Conservation (phyloP, 2,797 vertebrate genomes). For the Naso thynnoides region DNA sequence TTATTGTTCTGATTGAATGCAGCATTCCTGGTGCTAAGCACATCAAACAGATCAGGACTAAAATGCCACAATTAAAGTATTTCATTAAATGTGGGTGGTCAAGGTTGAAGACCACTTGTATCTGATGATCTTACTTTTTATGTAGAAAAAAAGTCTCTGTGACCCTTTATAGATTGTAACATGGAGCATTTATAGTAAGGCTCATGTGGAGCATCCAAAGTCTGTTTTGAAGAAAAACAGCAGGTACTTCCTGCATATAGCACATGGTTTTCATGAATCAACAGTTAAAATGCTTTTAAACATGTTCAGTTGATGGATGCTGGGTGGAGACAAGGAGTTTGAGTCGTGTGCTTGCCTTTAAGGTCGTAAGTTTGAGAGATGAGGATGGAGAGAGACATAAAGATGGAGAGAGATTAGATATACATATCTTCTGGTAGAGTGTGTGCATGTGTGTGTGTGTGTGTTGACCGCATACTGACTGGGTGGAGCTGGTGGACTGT, state of each 20-base stretch:
- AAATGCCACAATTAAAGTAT: no score
- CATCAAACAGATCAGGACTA: neutral
- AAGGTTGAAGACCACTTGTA: neutral
- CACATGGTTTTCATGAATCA: neutral
- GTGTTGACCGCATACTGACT: slow-evolving; percentile 59
- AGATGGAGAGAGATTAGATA: neutral
- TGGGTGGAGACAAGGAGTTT: neutral
- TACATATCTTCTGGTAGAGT: no score
- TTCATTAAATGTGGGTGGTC: slow-evolving; percentile 12
- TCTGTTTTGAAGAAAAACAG: neutral
- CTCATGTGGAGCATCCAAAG: neutral
- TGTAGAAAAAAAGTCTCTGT: neutral
- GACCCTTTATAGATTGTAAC: neutral
- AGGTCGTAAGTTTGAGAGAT: neutral
- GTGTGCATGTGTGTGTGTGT: slow-evolving; percentile 7
- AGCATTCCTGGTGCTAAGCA: neutral
- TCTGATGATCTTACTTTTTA: neutral
- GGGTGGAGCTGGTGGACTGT: slow-evolving; percentile 62
- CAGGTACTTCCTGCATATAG: neutral
- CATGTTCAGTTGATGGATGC: neutral
- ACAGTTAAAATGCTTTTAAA: neutral
- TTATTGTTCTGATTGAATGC: slow-evolving; percentile 17
- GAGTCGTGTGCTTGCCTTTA: neutral
- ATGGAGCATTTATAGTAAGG: no score
- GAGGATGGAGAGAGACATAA: neutral